Evolutionary conservation across 2,113 vertebrate genomes (phyloP), one percentile per base, ranked within the genome.

Genomic region (Ailurus styani): DNA sequence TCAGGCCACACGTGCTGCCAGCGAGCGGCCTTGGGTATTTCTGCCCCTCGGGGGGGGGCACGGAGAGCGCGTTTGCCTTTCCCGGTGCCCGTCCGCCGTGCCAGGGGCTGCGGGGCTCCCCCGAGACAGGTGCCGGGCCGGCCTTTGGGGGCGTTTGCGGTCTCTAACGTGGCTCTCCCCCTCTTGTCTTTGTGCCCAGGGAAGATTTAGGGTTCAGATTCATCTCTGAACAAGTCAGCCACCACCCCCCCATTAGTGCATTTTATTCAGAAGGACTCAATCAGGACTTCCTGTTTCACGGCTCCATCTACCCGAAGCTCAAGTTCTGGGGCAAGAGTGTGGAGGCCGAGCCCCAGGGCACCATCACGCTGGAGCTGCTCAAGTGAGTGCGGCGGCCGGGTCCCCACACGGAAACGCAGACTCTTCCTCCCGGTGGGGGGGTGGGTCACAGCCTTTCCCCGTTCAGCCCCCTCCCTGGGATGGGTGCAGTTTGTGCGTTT

Each of bases 261-360:
- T 99, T 99, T 98, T 98, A 99, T 8, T 99, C 99, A 0, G 99
- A 99, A 99, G 99, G 99, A 31, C 99, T 99, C 97, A 99, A 98
- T 93, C 99, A 99, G 31, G 99, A 99, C 98, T 99, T 99, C 72
- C 81, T 99, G 97, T 99, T 99, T 95, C 99, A 99, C 2, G 99
- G 99, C 95, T 99, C 99, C 94, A 99, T 99, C 97, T 99, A 99
- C 98, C 99, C 99, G 23, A 99, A 99, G 98, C 99, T 99, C 62
- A 99, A 99, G 97, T 99, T 99, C 98, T 99, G 99, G 99, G 99
- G 99, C 3, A 99, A 99, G 98, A 99, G 99, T 17, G 99, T 99
- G 97, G 99, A 99, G 98, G 99, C 99, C 0, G 99, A 99, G 97
- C 99, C 99, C 40, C 99, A 99, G 87, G 99, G 99, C 98, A 99